Evolutionary conservation across 2,888 invertebrate species (phyloP).

Genomic region (Drosophila atripex): DNA sequence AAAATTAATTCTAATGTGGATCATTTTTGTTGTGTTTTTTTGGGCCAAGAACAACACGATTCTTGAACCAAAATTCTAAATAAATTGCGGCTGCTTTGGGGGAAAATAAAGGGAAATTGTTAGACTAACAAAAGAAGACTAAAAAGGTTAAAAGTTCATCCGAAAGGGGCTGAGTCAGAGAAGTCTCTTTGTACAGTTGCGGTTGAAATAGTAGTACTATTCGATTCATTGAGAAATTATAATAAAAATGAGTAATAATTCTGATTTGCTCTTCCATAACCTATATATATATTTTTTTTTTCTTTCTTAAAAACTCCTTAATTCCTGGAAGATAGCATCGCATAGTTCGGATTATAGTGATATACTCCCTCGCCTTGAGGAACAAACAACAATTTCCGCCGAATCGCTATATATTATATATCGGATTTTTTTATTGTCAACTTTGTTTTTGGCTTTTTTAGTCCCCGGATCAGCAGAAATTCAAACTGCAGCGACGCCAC

Average conservation of each 20-base stretch:
- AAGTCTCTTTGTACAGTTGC: constrained; percentile 19
- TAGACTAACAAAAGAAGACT: constrained; percentile 18
- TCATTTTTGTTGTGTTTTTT: constrained; percentile 35
- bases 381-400: constrained; percentile 55
- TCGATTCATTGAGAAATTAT: not conserved
- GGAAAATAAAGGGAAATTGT: constrained; percentile 30
- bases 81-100: constrained; percentile 43
- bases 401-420: constrained; percentile 41
- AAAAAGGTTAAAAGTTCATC: constrained; percentile 60
- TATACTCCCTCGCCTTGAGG: constrained; percentile 24
- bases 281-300: too few species aligned
- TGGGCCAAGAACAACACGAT: constrained; percentile 5
- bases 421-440: constrained; percentile 20
- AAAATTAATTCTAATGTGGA: constrained; percentile 65
- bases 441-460: constrained; percentile 39
- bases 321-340: constrained; percentile 55
- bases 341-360: constrained; percentile 36
- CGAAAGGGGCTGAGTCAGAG: constrained; percentile 26
- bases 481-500: constrained; percentile 71
- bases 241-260: too few species aligned
- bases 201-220: constrained; percentile 12
- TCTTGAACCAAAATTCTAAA: constrained; percentile 41
- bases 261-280: too few species aligned
- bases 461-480: constrained; percentile 66
- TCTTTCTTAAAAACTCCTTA: constrained; percentile 58